Conservation (phyloP, 2,797 vertebrate species). For the Hephaestus fuliginosus region DNA sequence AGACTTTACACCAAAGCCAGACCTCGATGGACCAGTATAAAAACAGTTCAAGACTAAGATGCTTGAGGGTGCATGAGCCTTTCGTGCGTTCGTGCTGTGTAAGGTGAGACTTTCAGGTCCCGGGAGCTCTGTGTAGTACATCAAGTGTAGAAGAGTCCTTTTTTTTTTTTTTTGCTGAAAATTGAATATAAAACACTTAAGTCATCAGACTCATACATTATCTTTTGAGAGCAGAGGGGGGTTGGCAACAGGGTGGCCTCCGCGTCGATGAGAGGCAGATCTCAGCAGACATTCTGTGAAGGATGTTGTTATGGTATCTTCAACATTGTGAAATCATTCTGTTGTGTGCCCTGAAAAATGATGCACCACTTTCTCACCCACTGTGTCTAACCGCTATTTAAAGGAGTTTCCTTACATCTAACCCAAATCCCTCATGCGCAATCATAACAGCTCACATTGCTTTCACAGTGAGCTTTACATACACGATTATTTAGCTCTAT, state of each 20-base stretch:
- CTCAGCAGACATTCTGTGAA: conserved; percentile 28
- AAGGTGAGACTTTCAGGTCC: conserved; percentile 47
- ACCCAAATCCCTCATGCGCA: conserved; percentile 16
- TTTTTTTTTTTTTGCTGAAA: conserved; percentile 50
- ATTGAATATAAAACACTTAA: conserved; percentile 68
- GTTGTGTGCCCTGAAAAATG: conserved; percentile 6
- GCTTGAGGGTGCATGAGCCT: not conserved
- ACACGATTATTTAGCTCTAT: conserved; percentile 12
- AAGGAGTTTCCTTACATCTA: conserved; percentile 21
- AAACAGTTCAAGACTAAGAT: conserved; percentile 15
- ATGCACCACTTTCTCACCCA: not conserved
- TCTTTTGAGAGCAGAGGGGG: conserved; percentile 25
- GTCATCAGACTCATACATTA: conserved; percentile 51
- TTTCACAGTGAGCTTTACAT: conserved; percentile 12
- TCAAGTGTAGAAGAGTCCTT: conserved; percentile 44
- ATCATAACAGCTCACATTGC: conserved; percentile 26
- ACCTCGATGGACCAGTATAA: conserved; percentile 25
- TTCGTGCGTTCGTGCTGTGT: conserved; percentile 1
- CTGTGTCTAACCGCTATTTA: conserved; percentile 19
- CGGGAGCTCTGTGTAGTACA: conserved; percentile 17
- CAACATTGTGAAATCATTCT: conserved; percentile 22
- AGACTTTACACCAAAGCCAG: conserved; percentile 32
- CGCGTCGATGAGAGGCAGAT: conserved; percentile 31
- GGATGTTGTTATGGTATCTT: conserved; percentile 26
- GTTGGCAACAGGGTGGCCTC: conserved; percentile 20